phyloP scores from a whole-genome alignment of 2,797 vertebrate species.

The Melanitta fusca region DNA sequence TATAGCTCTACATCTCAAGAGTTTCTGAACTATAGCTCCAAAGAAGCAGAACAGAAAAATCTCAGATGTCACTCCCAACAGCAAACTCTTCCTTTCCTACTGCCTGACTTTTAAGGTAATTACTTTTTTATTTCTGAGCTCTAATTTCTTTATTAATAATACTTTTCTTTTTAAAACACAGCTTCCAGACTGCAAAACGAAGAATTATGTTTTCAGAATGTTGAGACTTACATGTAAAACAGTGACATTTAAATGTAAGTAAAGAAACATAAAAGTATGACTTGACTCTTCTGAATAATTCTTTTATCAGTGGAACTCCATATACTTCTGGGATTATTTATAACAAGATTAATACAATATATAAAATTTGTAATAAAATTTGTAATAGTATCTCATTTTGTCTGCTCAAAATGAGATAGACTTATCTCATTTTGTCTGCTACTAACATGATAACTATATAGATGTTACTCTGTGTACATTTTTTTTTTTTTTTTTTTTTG shows the following conservation, averaged over 20 bases:
- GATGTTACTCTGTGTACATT: not conserved
- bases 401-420: not conserved
- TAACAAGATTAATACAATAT: not conserved
- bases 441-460: not conserved
- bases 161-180: not conserved
- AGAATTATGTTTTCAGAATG: not conserved
- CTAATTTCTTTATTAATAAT: not conserved
- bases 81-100: not conserved
- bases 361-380: not conserved
- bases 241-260: not conserved
- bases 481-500: not conserved
- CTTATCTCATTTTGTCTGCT: not conserved
- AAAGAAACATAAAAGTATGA: accelerated
- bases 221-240: not conserved
- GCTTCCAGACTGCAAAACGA: not conserved
- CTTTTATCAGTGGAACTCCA: not conserved
- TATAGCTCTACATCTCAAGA: not conserved
- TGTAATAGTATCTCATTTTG: not conserved
- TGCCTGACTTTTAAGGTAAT: not conserved
- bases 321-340: not conserved
- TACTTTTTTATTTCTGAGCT: not conserved
- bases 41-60: conserved; percentile 18
- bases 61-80: not conserved
- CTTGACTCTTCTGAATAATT: not conserved
- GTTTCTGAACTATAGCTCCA: conserved; percentile 13